Evolutionary conservation across 2,113 vertebrate genomes (phyloP).

Genomic region (Lasiurus cinereus): DNA sequence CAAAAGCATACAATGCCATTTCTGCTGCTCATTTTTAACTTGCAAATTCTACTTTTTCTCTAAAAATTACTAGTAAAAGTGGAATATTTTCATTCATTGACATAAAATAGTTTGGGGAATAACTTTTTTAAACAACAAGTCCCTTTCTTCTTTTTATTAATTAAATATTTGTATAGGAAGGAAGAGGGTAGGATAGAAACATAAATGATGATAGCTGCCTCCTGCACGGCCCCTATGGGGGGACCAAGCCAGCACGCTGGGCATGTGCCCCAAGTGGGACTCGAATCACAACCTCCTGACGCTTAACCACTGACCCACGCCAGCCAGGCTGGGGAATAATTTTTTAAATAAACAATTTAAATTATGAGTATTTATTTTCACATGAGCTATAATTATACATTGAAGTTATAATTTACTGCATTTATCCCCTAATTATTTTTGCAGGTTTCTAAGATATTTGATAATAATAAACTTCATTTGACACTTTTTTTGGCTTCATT

Average conservation of each 20-base stretch:
- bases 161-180: too few relatives aligned
- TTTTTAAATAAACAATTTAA: slow-evolving; percentile 20
- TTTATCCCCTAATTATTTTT: slow-evolving; percentile 48
- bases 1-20: neutral
- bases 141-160: too few relatives aligned
- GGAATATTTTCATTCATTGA: neutral
- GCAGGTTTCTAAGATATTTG: neutral
- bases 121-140: neutral
- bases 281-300: too few relatives aligned
- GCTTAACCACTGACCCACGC: too few relatives aligned
- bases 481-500: neutral
- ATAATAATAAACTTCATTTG: neutral
- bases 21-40: neutral
- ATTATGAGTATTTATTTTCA: neutral
- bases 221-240: too few relatives aligned
- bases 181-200: too few relatives aligned
- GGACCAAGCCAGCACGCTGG: too few relatives aligned
- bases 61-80: slow-evolving; percentile 25
- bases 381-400: neutral
- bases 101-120: neutral
- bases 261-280: too few relatives aligned
- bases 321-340: neutral
- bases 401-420: neutral
- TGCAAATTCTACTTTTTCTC: neutral
- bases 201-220: too few relatives aligned